Evolutionary conservation across 2,888 invertebrate species (phyloP).

Genomic region (Pterostichus niger): DNA sequence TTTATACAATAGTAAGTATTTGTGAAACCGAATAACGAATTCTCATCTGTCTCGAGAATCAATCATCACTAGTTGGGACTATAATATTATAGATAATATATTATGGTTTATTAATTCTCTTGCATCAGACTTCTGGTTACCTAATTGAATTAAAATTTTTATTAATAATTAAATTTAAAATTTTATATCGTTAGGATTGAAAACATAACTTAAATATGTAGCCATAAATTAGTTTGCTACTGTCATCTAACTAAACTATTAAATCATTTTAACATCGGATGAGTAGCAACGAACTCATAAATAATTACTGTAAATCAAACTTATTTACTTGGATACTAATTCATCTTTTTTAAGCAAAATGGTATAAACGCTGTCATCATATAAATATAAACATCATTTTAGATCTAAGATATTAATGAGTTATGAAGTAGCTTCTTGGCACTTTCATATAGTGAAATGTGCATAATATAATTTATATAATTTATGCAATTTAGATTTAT

Average conservation of each 20-base stretch:
- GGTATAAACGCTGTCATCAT: slow-evolving; percentile 18
- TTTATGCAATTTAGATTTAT: background rate
- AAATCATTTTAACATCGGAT: slow-evolving; percentile 23
- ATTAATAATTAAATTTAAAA: slow-evolving; percentile 16
- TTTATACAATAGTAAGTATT: no score
- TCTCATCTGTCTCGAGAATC: no score
- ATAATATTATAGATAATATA: background rate
- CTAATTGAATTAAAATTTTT: slow-evolving; percentile 35
- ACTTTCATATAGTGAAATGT: slow-evolving; percentile 24
- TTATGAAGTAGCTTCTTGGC: slow-evolving; percentile 10
- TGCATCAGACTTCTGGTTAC: slow-evolving; percentile 18
- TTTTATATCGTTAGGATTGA: background rate
- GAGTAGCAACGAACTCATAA: slow-evolving; percentile 42
- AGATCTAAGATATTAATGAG: slow-evolving; percentile 31
- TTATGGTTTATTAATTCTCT: background rate
- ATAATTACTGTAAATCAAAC: slow-evolving; percentile 34
- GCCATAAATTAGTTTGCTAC: slow-evolving; percentile 33
- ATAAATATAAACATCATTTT: slow-evolving; percentile 29
- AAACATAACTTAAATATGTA: slow-evolving; percentile 14
- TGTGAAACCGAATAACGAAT: no score
- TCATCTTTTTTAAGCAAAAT: slow-evolving; percentile 9
- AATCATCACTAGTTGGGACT: no score
- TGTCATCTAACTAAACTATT: slow-evolving; percentile 6
- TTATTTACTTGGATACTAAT: slow-evolving; percentile 20
- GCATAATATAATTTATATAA: slow-evolving; percentile 12